Evolutionary conservation across 2,113 vertebrate genomes (phyloP), one percentile per base, ranked within the genome.

Genomic region (Recurvirostra avosetta): DNA sequence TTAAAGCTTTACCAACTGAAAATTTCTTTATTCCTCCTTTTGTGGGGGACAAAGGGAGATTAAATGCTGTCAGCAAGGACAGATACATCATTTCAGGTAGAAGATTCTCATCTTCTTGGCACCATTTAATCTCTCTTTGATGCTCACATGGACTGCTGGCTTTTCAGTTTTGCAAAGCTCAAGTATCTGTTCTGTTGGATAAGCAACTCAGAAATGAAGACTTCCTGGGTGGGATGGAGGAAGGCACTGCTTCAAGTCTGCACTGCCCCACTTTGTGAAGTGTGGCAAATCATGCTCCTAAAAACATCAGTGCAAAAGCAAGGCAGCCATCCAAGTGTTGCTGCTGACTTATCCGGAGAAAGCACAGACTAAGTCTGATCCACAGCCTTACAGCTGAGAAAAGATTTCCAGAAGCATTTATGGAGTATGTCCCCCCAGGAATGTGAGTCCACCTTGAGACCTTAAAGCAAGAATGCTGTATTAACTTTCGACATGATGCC

Each of bases 251-350:
- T 83, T 59, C 67, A 83, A 88, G 12, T 34, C 32, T 19, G 2
- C n/a, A 30, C 29, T 71, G 49, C 29, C 32, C 41, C 21, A 27
- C 47, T 83, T 70, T 26, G 10, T 55, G 56, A 92, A 91, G 20
- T 8, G 34, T 6, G 20, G 36, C 12, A 74, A 90, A 84, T 47
- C 0, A 0, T 4, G 0, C 55, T 77, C 20, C 15, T 34, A 19
- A 70, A 93, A 87, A 21, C 56, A 45, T 30, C 53, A 1, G 1
- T 27, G 50, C 41, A 72, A 30, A 30, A 22, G 6, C 27, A 68
- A 77, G 11, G 22, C 34, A 84, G n/a, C 5, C 4, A 8, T 34
- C 25, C 0, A 0, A 63, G 27, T 61, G 58, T 3, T 65, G 16
- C 41, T 88, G n/a, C 55, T 71, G 68, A 47, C 80, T 86, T 43